A percentile compares a stretch with the other conserved stretches of the same genome.
phyloP scores from a whole-genome alignment of 2,797 vertebrate species.

The Onychomys arenicola region DNA sequence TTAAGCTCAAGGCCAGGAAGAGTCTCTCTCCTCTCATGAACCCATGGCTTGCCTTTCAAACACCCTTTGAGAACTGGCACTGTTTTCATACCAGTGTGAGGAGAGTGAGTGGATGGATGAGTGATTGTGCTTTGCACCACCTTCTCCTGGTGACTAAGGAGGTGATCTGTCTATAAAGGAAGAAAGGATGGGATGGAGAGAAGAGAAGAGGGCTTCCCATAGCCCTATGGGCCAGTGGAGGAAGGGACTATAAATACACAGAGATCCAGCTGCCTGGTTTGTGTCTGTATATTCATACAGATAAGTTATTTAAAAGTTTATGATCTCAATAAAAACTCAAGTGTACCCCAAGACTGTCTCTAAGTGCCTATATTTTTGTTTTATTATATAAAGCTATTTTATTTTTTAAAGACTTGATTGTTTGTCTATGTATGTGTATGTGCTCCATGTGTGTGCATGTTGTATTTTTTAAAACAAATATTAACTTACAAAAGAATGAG shows the following conservation, averaged over 20 bases:
- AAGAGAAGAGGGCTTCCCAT: background rate
- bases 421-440: background rate
- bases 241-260: background rate
- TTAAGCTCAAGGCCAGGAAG: background rate
- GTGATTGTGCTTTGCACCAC: rapidly evolving
- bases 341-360: background rate
- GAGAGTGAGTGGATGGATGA: background rate
- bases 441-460: background rate
- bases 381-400: background rate
- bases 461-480: background rate
- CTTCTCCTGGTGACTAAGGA: background rate
- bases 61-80: background rate
- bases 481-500: background rate
- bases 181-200: background rate
- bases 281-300: too few relatives aligned
- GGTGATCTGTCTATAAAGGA: background rate
- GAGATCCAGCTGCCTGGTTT: background rate
- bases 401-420: background rate
- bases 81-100: background rate
- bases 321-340: background rate
- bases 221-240: background rate
- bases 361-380: background rate
- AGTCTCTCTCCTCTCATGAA: background rate
- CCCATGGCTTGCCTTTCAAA: background rate
- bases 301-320: background rate